A percentile compares a stretch with the other conserved stretches of the same genome.
phyloP scores from a whole-genome alignment of 30 jellyfish, hydroid and myxozoan species.

The Hydra vulgaris region DNA sequence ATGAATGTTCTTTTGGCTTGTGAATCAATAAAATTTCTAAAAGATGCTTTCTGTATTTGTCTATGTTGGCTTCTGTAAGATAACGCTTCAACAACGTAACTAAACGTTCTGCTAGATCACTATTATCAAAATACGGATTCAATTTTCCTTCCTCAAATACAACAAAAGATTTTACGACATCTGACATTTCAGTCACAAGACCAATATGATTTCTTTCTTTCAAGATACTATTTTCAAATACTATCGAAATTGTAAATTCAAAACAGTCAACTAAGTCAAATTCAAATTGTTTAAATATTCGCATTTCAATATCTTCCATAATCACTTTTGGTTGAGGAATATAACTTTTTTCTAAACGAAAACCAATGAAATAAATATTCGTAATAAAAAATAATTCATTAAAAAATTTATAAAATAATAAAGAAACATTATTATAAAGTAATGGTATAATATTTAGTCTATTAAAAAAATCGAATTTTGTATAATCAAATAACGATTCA shows the following conservation, averaged over 20 bases:
- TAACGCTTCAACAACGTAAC: neutral
- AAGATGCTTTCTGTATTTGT: neutral
- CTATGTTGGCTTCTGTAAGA: neutral
- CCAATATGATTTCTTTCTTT: neutral
- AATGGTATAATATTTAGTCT: too few species aligned
- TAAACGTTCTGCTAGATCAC: neutral
- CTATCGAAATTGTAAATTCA: neutral
- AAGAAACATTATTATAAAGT: too few species aligned
- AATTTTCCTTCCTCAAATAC: slow-evolving; percentile 29
- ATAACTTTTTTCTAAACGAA: neutral
- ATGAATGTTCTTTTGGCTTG: neutral
- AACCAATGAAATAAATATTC: too few species aligned
- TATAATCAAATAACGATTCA: too few species aligned
- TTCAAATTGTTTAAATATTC: neutral
- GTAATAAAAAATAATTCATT: neutral
- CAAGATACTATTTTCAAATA: neutral
- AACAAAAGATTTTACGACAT: slow-evolving; percentile 8
- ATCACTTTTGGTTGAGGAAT: slow-evolving; percentile 11
- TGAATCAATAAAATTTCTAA: too few species aligned
- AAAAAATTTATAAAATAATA: too few species aligned
- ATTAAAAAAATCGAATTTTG: too few species aligned
- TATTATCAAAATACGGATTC: slow-evolving; percentile 27
- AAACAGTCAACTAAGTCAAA: neutral
- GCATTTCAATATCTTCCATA: neutral
- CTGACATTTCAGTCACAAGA: neutral